Evolutionary conservation across 2,113 vertebrate species (phyloP).

Genomic region (Seriola quinqueradiata): DNA sequence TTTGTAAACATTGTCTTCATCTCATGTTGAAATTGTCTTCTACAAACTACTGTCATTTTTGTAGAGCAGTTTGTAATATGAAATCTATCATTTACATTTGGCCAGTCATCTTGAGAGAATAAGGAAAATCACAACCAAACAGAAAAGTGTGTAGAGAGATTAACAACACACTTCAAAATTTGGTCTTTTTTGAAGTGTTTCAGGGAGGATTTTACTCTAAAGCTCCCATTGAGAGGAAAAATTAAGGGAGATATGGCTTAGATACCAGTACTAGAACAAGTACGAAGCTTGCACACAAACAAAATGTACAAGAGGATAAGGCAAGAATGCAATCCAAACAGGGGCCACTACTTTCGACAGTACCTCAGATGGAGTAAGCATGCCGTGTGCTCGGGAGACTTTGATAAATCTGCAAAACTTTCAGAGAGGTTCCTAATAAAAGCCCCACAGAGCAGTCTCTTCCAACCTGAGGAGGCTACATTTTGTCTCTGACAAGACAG

Average conservation of each 20-base stretch:
- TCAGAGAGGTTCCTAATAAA: slow-evolving; percentile 68
- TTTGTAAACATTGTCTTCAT: slow-evolving; percentile 13
- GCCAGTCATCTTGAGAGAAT: background rate
- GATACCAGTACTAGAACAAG: background rate
- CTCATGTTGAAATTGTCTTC: slow-evolving; percentile 7
- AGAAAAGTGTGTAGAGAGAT: background rate
- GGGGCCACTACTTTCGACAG: background rate
- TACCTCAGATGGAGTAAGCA: slow-evolving; percentile 24
- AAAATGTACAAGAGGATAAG: slow-evolving; percentile 7
- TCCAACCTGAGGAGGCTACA: slow-evolving; percentile 59
- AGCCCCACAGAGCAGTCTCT: slow-evolving; percentile 60
- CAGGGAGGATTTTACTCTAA: background rate
- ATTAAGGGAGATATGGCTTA: background rate
- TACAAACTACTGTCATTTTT: slow-evolving; percentile 19
- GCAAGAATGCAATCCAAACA: background rate
- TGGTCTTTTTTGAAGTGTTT: background rate
- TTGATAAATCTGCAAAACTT: slow-evolving; percentile 73
- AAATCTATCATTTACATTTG: slow-evolving; percentile 21
- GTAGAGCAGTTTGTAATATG: slow-evolving; percentile 7
- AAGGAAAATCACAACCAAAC: background rate
- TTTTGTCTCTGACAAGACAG: slow-evolving; percentile 73
- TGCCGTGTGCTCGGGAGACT: slow-evolving; percentile 43
- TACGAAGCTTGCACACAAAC: background rate
- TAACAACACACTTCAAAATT: background rate
- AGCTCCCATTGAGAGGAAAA: background rate